Evolutionary conservation across 2,888 invertebrate genomes (phyloP).

Genomic region (Nycteola revayana): DNA sequence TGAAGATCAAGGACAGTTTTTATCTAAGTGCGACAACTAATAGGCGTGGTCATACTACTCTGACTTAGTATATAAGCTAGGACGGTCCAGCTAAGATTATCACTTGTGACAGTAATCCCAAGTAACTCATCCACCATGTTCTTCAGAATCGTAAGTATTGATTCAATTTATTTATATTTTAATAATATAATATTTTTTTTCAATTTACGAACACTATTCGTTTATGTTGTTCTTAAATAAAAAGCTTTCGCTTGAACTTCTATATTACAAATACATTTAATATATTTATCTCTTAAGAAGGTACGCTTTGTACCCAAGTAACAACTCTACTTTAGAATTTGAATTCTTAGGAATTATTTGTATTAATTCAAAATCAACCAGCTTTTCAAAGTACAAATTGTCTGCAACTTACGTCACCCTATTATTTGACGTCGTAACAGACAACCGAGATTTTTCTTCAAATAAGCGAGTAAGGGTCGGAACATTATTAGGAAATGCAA

Average conservation of each 20-base stretch:
- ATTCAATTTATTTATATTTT: too few relatives aligned
- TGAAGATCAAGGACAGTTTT: constrained; percentile 80
- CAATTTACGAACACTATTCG: too few relatives aligned
- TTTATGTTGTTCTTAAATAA: too few relatives aligned
- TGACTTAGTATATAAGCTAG: constrained; percentile 61
- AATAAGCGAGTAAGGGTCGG: constrained; percentile 5
- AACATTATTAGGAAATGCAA: constrained; percentile 13
- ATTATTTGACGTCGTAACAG: background rate
- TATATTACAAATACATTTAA: too few relatives aligned
- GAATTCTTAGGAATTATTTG: too few relatives aligned
- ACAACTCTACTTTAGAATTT: too few relatives aligned
- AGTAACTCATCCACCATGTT: constrained; percentile 65
- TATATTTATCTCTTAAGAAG: too few relatives aligned
- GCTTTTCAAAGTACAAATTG: too few relatives aligned
- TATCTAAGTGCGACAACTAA: constrained; percentile 49
- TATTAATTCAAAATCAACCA: too few relatives aligned
- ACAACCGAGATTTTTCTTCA: background rate
- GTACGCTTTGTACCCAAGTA: too few relatives aligned
- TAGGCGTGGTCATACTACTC: constrained; percentile 59
- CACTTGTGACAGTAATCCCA: constrained; percentile 65
- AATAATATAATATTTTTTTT: constrained; percentile 1
- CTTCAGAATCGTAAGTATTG: constrained; percentile 67
- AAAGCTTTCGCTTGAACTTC: too few relatives aligned
- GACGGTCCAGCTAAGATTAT: constrained; percentile 44
- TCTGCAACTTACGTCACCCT: too few relatives aligned